Base-by-base conservation (phyloP, 2,888 invertebrate genomes). In the Archaeoteleia sp. region DNA sequence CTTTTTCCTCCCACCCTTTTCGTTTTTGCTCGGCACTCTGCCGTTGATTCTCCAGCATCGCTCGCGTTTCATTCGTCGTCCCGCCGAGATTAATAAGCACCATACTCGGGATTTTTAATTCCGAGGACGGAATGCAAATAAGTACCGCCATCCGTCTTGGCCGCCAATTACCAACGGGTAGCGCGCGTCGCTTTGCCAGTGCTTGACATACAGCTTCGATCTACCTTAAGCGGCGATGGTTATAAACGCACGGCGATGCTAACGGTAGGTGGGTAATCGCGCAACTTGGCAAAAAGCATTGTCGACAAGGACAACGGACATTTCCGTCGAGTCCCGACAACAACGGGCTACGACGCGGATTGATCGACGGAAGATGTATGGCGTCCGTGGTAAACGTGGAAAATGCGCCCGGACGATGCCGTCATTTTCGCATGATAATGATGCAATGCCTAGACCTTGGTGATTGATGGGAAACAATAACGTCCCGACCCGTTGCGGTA, bases 91-190 rank as follows among this genome's bases (percentile, higher is more conserved):
- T 84, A 83, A 84, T 82, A 82, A 81, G 76, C 69, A 51, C 74
- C 73, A 76, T 76, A 79, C 79, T 81, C 76, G 76, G 77, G 75
- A 79, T 79, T 84, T 83, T 84, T 83, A 82, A 84, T 83, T 83
- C 80, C 76, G 70, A 73, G 78, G 78, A 78, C 72, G 73, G 77
- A 78, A 82, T 80, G 82, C 83, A 81, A 83, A 82, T 84, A 83
- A 84, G 78, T 79, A 80, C 80, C 77, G 74, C 73, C 81, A 84
- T 84, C 76, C 79, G 79, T 84, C 83, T 83, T 82, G 77, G 61
- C 77, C 77, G 79, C 80, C 82, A 83, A 83, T 84, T 84, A 83
- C 77, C 67, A 65, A 73, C 68, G 70, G 66, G 70, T 69, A 61
- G 63, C 66, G 65, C 62, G 46, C 37, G 48, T 53, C 34, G 10